phyloP scores from a whole-genome alignment of 2,113 vertebrate genomes.

The Gobio gobio region DNA sequence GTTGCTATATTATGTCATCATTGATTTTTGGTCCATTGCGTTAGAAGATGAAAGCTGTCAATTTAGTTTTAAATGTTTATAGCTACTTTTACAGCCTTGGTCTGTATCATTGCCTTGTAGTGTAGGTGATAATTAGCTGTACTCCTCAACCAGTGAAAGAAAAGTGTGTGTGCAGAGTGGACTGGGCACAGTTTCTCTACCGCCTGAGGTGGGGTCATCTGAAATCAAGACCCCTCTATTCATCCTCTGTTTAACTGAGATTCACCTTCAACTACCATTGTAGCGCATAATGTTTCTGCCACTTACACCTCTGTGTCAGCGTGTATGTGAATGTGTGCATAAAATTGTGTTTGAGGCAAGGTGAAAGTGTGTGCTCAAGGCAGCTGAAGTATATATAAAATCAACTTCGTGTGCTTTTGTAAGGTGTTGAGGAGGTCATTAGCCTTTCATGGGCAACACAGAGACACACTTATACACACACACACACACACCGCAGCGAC shows the following conservation, averaged over 20 bases:
- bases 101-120: background rate
- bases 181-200: background rate
- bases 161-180: background rate
- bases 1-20: background rate
- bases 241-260: conserved; percentile 74
- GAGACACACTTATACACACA: conserved; percentile 15
- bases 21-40: background rate
- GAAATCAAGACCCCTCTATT: conserved; percentile 76
- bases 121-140: background rate
- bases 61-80: background rate
- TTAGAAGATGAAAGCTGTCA: background rate
- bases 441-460: conserved; percentile 23
- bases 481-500: conserved; percentile 24
- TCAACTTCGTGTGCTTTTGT: conserved; percentile 43
- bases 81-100: background rate
- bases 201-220: conserved; percentile 66
- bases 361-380: conserved; percentile 30
- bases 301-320: conserved; percentile 83
- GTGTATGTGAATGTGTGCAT: conserved; percentile 64
- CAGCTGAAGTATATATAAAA: conserved; percentile 38
- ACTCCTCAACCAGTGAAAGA: background rate
- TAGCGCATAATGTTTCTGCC: conserved; percentile 69
- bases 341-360: conserved; percentile 17
- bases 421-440: conserved; percentile 44
- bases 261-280: conserved; percentile 70